phyloP scores from a whole-genome alignment of 2,113 vertebrate species.

The Hypomesus transpacificus region DNA sequence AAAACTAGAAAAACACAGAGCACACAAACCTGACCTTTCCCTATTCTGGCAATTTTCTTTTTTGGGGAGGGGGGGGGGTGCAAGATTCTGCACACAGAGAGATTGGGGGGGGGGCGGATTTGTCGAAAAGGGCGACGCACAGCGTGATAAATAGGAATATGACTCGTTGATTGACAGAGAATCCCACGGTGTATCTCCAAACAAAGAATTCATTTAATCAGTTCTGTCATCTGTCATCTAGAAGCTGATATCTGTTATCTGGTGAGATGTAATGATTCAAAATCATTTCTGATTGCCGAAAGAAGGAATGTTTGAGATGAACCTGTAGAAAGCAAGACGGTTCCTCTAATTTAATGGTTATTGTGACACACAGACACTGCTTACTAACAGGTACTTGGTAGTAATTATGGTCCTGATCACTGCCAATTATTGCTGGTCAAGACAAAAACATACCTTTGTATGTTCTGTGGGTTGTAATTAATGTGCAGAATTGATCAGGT shows the following conservation, averaged over 20 bases:
- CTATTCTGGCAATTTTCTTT: conserved; percentile 40
- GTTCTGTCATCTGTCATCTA: too few relatives aligned
- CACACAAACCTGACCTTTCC: conserved; percentile 54
- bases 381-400: too few relatives aligned
- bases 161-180: conserved; percentile 38
- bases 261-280: too few relatives aligned
- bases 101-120: not conserved
- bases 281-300: not conserved
- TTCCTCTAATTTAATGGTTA: too few relatives aligned
- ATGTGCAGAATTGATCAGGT: not conserved
- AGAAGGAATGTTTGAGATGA: not conserved
- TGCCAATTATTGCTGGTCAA: not conserved
- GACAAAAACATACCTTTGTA: too few relatives aligned
- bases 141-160: conserved; percentile 42
- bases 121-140: conserved; percentile 25
- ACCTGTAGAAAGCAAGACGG: not conserved
- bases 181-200: conserved; percentile 37
- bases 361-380: too few relatives aligned
- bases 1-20: conserved; percentile 37
- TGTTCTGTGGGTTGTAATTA: not conserved
- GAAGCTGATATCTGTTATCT: too few relatives aligned
- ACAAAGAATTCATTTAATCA: conserved; percentile 19
- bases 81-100: conserved; percentile 11
- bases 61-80: not conserved
- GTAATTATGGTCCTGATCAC: too few relatives aligned